Conservation (phyloP, 2,797 vertebrate species). For the Rachycentron canadum region DNA sequence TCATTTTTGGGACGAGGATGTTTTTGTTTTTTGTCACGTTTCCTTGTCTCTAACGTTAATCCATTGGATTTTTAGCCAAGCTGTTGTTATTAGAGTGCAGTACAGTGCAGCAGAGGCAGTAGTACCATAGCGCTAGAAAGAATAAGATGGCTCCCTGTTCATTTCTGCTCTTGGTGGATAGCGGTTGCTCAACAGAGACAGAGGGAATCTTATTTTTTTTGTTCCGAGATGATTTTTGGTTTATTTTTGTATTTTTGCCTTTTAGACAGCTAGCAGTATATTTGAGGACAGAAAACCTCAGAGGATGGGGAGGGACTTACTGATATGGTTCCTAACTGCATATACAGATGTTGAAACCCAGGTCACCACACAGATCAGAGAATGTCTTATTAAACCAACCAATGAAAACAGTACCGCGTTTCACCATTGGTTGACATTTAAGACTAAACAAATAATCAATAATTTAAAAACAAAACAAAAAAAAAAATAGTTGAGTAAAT, state of each 20-base stretch:
- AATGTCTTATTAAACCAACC: not conserved
- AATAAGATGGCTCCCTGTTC: constrained; percentile 2
- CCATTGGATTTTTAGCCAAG: constrained; percentile 64
- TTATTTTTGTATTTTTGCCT: not conserved
- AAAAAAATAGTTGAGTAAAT: too few species aligned
- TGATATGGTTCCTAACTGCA: not conserved
- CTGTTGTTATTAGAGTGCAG: constrained; percentile 71
- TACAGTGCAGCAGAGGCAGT: constrained; percentile 32
- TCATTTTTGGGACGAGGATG: constrained; percentile 56
- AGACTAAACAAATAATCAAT: too few species aligned
- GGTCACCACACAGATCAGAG: not conserved
- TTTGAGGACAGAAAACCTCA: not conserved
- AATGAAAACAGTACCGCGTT: not conserved
- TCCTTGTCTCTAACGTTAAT: constrained; percentile 61
- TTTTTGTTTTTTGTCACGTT: constrained; percentile 67
- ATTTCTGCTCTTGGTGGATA: constrained; percentile 15
- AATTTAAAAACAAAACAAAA: too few species aligned
- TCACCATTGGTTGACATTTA: too few species aligned
- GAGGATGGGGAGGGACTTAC: not conserved
- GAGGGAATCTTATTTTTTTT: not conserved
- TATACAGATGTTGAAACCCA: not conserved
- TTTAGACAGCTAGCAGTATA: not conserved
- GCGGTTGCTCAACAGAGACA: not conserved
- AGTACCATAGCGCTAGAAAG: constrained; percentile 13
- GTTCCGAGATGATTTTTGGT: not conserved